These are phyloP conservation scores for Aphidius gifuensis DNA, from an alignment of 1,140 invertebrate species.

Conservation along the genomic window DNA sequence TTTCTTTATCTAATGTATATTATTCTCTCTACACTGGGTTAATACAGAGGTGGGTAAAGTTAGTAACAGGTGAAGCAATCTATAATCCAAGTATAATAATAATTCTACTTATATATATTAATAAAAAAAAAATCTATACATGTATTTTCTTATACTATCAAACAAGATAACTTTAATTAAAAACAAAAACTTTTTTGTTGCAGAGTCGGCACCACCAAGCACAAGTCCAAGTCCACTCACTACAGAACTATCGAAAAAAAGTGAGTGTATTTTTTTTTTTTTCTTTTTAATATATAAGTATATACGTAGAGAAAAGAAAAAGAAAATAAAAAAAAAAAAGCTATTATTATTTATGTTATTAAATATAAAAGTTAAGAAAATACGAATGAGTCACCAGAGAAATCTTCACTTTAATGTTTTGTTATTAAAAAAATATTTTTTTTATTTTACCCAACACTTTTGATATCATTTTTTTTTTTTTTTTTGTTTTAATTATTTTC, in stretches of 20 bases:
- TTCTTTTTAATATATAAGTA: no score
- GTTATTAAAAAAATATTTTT: no score
- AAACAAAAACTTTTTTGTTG: constrained; percentile 43
- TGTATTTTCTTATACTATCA: no score
- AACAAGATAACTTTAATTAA: no score
- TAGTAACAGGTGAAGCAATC: constrained; percentile 54
- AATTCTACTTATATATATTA: no score
- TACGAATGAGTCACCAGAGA: no score
- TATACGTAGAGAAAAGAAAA: no score
- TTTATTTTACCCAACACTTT: no score
- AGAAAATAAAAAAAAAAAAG: no score
- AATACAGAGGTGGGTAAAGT: constrained; percentile 41
- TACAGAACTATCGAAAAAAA: constrained; percentile 54
- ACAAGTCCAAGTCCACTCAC: constrained; percentile 59
- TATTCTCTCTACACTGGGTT: constrained; percentile 27
- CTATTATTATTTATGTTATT: constrained; percentile 1
- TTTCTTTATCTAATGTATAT: background rate
- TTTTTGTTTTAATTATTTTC: background rate
- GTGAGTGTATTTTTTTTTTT: constrained; percentile 34
- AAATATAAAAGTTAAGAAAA: background rate
- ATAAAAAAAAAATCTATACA: no score
- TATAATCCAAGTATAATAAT: constrained; percentile 32
- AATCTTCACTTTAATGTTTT: no score
- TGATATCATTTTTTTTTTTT: background rate
- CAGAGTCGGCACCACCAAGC: constrained; percentile 58